phyloP scores from a whole-genome alignment of 2,113 vertebrate species.

The Pontoporia blainvillei region DNA sequence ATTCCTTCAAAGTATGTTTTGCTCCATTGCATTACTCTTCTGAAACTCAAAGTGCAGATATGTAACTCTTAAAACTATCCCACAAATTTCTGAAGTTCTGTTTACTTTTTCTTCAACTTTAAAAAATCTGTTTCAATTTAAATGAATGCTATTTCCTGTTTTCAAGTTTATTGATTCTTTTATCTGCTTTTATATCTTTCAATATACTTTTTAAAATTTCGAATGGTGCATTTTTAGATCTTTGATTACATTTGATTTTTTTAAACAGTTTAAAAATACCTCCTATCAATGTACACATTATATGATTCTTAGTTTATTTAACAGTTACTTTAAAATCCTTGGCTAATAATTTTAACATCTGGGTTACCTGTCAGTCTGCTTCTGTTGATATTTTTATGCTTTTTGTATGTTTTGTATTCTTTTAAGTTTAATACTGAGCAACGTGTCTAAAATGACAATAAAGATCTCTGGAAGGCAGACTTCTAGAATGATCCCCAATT shows the following conservation, averaged over 20 bases:
- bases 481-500: neutral
- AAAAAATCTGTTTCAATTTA: neutral
- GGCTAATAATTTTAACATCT: neutral
- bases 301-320: neutral
- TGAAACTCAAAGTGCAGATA: neutral
- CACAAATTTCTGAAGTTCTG: neutral
- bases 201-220: neutral
- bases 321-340: neutral
- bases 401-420: neutral
- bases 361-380: neutral
- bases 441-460: neutral
- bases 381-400: neutral
- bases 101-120: neutral
- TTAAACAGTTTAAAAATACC: neutral
- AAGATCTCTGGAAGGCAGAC: neutral
- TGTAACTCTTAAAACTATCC: neutral
- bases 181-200: neutral
- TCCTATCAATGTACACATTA: neutral
- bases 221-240: neutral
- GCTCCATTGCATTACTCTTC: neutral
- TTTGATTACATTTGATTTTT: neutral
- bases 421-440: neutral
- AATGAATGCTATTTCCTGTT: neutral
- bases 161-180: neutral
- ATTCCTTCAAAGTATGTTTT: neutral